Evolutionary conservation across 2,113 vertebrate genomes (phyloP), one percentile per base, ranked within the genome.

Genomic region (Mohoua ochrocephala): DNA sequence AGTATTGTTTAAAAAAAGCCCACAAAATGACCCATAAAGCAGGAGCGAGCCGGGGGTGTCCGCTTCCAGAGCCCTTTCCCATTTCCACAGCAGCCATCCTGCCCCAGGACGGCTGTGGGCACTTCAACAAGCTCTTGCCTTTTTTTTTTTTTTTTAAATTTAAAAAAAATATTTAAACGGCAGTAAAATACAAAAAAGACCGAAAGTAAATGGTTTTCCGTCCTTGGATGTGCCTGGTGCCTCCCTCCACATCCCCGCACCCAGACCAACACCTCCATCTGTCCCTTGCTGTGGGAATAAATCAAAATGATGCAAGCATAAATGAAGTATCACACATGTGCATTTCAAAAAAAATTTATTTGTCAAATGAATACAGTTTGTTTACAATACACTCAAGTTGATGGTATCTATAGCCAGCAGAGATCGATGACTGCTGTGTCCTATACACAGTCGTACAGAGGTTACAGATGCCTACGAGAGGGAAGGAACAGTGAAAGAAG

Each of bases 361-460:
- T 91, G 86, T 93, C 89, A 87, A 93, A 89, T 92, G 85, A 86
- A 88, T 87, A 95, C 28, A 69, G 74, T 87, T 94, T 26, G 44
- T 90, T 96, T 91, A 96, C 85, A 97, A 96, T 64, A 91, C 91
- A 95, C 91, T 89, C 91, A 85, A 65, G 60, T 82, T 76, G 85
- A 93, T 96, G 75, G 96, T 89, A 90, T 84, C 95, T 96, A 92
- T 95, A 96, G 95, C 91, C 95, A 96, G 96, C 78, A 81, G 78
- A 93, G 91, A 52, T 67, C 53, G 87, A 93, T 92, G 95, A 80
- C 78, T 79, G 95, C 39, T 71, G 81, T 92, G 77, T 50, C 59
- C 71, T 91, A 90, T 80, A 91, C 78, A 95, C 87, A 65, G 87
- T 90, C 39, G 50, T 64, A 90, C 94, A 96, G 92, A 89, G 76